A percentile compares a stretch with the other conserved stretches of the same genome.
Conservation (phyloP, 2,113 vertebrate species). For the Pimephales promelas region DNA sequence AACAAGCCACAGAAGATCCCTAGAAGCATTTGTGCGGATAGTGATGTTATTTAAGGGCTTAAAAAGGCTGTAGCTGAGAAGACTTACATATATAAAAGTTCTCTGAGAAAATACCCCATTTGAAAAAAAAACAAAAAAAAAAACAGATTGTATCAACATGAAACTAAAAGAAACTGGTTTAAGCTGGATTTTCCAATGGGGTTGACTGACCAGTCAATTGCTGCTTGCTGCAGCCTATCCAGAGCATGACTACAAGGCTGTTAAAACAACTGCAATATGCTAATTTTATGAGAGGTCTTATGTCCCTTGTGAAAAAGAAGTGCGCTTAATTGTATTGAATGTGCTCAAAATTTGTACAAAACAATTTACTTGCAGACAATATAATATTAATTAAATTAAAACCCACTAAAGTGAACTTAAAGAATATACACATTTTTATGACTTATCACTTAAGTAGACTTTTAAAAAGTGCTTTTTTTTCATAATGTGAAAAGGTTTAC, state of each 20-base stretch:
- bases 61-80: not conserved
- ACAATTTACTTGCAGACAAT: not conserved
- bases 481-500: not conserved
- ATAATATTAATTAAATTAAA: not conserved
- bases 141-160: not conserved
- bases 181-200: not conserved
- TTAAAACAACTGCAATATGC: constrained; percentile 43
- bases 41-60: constrained; percentile 32
- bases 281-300: constrained; percentile 1
- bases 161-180: not conserved
- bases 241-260: not conserved
- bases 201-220: not conserved
- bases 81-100: constrained; percentile 10
- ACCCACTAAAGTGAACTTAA: not conserved
- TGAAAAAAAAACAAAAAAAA: not conserved
- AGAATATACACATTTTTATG: not conserved
- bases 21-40: constrained; percentile 8
- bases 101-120: not conserved
- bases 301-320: constrained; percentile 3
- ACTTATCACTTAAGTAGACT: not conserved
- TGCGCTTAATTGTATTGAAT: not conserved
- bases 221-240: not conserved
- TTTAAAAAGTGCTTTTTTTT: not conserved
- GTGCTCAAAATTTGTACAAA: too few relatives aligned
- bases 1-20: constrained; percentile 11